phyloP scores from a whole-genome alignment of 2,113 vertebrate species.

The Tympanuchus pallidicinctus region DNA sequence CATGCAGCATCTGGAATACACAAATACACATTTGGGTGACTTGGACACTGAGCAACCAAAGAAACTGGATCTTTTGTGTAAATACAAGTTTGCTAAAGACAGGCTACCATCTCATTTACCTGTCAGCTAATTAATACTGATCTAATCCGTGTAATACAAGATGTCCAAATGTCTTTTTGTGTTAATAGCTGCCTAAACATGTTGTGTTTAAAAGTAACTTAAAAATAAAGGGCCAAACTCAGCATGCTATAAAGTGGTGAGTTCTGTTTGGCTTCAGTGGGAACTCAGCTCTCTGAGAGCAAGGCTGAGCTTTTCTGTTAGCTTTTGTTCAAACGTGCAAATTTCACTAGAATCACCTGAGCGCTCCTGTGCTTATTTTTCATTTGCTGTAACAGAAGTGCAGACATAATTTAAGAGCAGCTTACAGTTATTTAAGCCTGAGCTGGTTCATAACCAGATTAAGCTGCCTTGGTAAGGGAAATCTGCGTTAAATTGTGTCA shows the following conservation, averaged over 20 bases:
- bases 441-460: not conserved
- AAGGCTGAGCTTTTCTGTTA: not conserved
- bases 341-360: not conserved
- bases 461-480: not conserved
- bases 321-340: not conserved
- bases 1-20: not conserved
- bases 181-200: slow-evolving; percentile 55
- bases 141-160: slow-evolving; percentile 28
- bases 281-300: not conserved
- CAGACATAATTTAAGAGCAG: not conserved
- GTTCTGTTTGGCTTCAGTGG: not conserved
- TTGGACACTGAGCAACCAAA: slow-evolving; percentile 76
- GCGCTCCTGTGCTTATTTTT: not conserved
- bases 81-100: slow-evolving; percentile 47
- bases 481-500: not conserved
- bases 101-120: slow-evolving; percentile 41
- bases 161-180: slow-evolving; percentile 30
- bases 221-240: slow-evolving; percentile 23
- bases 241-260: not conserved
- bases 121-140: slow-evolving; percentile 22
- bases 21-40: slow-evolving; percentile 58
- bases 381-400: not conserved
- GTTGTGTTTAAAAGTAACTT: slow-evolving; percentile 9
- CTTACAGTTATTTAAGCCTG: not conserved
- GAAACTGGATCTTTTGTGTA: slow-evolving; percentile 73